A percentile compares a stretch with the other conserved stretches of the same genome.
phyloP scores from a whole-genome alignment of 2,888 invertebrate genomes.

The Philereme vetulata region DNA sequence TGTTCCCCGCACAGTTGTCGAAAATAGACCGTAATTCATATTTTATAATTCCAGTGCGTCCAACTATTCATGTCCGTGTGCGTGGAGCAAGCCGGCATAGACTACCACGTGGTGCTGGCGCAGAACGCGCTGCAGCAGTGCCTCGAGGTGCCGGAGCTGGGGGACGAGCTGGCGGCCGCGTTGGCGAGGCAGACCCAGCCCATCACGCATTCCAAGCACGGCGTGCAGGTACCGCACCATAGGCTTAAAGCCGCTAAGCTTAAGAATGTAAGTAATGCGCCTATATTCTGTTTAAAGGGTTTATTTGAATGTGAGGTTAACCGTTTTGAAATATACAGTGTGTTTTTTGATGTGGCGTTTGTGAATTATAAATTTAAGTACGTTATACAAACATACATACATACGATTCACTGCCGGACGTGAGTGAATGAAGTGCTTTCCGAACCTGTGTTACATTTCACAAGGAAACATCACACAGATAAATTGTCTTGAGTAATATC shows the following conservation, averaged over 20 bases:
- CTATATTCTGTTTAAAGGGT: conserved; percentile 13
- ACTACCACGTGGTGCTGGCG: conserved; percentile 98
- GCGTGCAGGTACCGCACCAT: conserved; percentile 88
- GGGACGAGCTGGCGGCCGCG: conserved; percentile 96
- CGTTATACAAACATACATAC: too few relatives aligned
- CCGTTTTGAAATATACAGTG: too few relatives aligned
- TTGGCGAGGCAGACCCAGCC: conserved; percentile 96
- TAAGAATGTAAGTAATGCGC: conserved; percentile 71
- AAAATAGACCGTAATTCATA: too few relatives aligned
- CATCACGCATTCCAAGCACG: conserved; percentile 91
- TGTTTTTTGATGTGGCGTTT: too few relatives aligned
- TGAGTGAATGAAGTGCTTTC: too few relatives aligned
- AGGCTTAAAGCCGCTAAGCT: conserved; percentile 68
- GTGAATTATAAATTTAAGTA: too few relatives aligned
- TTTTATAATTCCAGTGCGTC: conserved; percentile 86
- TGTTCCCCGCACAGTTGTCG: too few relatives aligned
- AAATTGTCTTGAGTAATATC: too few relatives aligned
- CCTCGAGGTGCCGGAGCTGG: conserved; percentile 91
- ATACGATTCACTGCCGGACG: too few relatives aligned
- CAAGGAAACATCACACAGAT: too few relatives aligned
- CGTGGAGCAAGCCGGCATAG: conserved; percentile 97
- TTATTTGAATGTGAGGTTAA: conserved; percentile 22
- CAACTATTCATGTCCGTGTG: conserved; percentile 98
- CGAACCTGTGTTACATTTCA: too few relatives aligned
- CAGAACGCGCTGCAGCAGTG: conserved; percentile 98